Evolutionary conservation across 2,888 invertebrate genomes (phyloP), one percentile per base, ranked within the genome.

Genomic region (Keiferia lycopersicella): DNA sequence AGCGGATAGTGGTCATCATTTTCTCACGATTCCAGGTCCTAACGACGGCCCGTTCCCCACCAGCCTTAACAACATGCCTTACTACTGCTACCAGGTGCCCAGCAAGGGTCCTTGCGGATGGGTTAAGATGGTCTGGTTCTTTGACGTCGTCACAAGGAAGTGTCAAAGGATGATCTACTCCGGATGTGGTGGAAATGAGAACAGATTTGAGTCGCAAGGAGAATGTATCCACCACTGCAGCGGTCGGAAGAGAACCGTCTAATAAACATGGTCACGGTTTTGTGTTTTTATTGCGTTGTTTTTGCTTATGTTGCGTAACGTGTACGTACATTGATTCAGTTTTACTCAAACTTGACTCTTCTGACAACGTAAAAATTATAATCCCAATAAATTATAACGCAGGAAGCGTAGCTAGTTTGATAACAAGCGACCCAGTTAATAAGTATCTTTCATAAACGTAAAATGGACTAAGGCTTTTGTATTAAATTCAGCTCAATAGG

Each of bases 151-250:
- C 8, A 75, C 84, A 65, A 77, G 90, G 38, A 71, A 78, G 64
- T 91, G 91, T 67, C 80, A 83, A 82, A 83, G 82, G 4, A 88
- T 91, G 87, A 77, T 87, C 65, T 91, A 89, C 67, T 90, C 91
- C 0, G 91, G 91, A 0, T 91, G 91, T 65, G 90, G 91, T 0
- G 91, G 91, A 16, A 91, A 91, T 63, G 87, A 87, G 65, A 91
- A 91, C 67, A 78, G 83, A 69, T 91, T 90, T 64, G 30, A 62
- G 0, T 78, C 68, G 45, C 69, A 80, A 68, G 71, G 66, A 0
- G 67, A 75, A 0, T 91, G 91, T 72, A 65, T 74, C n/a, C 70
- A 73, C 18, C 78, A 81, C 30, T 91, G 90, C 69, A n/a, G n/a
- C n/a, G 80, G 80, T 10, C 75, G 67, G 48, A 71, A 70, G 1